Base-by-base conservation (phyloP, 2,888 invertebrate genomes). In the Agriopis aurantiaria region DNA sequence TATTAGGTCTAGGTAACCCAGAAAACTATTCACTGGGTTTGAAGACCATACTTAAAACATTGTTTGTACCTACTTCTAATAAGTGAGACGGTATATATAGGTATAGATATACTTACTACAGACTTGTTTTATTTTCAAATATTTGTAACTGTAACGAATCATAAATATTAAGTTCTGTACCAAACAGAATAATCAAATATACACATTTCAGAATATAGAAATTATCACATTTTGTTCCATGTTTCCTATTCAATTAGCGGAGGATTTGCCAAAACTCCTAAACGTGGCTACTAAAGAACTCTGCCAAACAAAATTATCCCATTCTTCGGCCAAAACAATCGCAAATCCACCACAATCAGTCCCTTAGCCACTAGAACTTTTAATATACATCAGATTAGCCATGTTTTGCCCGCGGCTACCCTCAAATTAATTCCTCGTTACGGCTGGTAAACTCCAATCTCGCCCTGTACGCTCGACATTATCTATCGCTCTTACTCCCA, bases 371-470 rank as follows among this genome's bases (percentile, higher is more conserved):
- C 79, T 80, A 78, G 73, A 82, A 84, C 64, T 84, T 84, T 82
- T 85, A 86, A 85, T 86, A 85, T 79, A 79, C 78, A 72, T 68
- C 75, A 85, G 88, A 88, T 89, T 87, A 89, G 74, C 80, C 73
- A 71, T 70, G 57, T 58, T 57, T 62, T 41, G 69, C 74, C 80
- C 82, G 79, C 73, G 82, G 86, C 84, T 75, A 77, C 69, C 83
- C 84, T 75, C 86, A 84, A 90, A 92, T 92, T 90, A 92, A 91
- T 88, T 84, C 85, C 80, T 88, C 85, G 88, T 91, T 88, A 88
- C 83, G 76, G 79, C 80, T 86, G 85, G 77, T 87, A 88, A 85
- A 85, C 84, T 82, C 79, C 80, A 81, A 78, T 78, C 75, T 75
- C 76, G 56, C 14, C 5, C 11, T 17, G 8, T 8, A 8, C 11